Percentiles rank a stretch among this genome's conserved stretches.
Evolutionary conservation across 64 coral and sea anemone species (phyloP).

Genomic region (Hydrozoanthus tunicans): DNA sequence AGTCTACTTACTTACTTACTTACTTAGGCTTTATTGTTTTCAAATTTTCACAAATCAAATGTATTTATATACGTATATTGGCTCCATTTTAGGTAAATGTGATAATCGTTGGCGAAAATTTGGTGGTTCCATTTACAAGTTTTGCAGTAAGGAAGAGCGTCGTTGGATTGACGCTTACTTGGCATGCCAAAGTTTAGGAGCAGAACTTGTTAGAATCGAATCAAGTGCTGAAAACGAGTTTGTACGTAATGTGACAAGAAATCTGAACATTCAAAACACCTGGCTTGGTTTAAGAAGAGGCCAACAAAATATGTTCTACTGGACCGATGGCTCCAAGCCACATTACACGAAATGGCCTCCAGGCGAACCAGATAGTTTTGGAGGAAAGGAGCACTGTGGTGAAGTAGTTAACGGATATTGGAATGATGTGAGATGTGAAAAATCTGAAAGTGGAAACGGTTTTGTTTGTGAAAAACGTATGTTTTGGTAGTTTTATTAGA

Average conservation of each 20-base stretch:
- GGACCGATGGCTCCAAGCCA: constrained; percentile 22
- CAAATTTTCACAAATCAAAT: too few species aligned
- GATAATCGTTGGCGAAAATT: constrained; percentile 4
- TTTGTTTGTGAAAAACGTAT: constrained; percentile 50
- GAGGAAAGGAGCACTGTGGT: not conserved
- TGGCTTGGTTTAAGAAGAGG: constrained; percentile 45
- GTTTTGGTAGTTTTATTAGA: not conserved
- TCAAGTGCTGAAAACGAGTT: constrained; percentile 21
- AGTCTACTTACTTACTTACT: too few species aligned
- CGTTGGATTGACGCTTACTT: constrained; percentile 13
- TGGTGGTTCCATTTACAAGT: constrained; percentile 13
- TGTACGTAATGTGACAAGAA: not conserved
- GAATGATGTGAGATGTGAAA: not conserved
- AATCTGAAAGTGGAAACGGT: not conserved
- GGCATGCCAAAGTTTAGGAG: constrained; percentile 28
- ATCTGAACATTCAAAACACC: not conserved
- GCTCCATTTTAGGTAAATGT: not conserved
- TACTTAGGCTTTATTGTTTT: too few species aligned
- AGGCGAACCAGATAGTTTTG: not conserved
- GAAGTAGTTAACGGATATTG: not conserved
- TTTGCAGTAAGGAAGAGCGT: not conserved
- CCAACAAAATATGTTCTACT: constrained; percentile 37
- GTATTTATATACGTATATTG: not conserved
- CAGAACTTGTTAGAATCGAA: constrained; percentile 32
- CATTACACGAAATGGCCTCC: constrained; percentile 6